Evolutionary conservation across 2,888 invertebrate species (phyloP).

Genomic region (Argynnis bischoffii): DNA sequence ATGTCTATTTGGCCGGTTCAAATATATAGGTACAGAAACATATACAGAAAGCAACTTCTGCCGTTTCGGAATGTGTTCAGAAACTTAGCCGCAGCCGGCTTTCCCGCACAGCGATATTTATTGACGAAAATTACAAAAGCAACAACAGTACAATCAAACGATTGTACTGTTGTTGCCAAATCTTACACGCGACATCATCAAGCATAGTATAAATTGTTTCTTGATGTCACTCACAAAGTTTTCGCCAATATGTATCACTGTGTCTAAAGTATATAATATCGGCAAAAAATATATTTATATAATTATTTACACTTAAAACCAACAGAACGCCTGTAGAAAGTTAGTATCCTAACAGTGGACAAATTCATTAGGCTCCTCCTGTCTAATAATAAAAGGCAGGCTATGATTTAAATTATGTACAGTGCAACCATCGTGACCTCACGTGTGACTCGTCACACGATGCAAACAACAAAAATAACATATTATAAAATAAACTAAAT

Average conservation of each 20-base stretch:
- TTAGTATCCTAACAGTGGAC: neutral
- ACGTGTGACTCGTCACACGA: neutral
- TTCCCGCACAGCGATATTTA: conserved; percentile 4
- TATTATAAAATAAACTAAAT: conserved; percentile 11
- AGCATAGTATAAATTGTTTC: no score
- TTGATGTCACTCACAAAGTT: neutral
- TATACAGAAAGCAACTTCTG: conserved; percentile 9
- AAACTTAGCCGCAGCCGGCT: conserved; percentile 13
- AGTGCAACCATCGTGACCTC: neutral
- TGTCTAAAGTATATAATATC: neutral
- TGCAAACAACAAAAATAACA: conserved; percentile 12
- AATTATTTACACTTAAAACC: neutral
- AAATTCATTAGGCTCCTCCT: conserved; percentile 2
- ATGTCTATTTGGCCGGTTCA: conserved; percentile 27
- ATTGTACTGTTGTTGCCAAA: neutral
- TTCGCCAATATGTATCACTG: conserved; percentile 13
- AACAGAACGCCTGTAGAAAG: neutral
- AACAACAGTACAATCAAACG: no score
- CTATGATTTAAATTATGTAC: conserved; percentile 11
- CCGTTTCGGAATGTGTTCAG: conserved; percentile 44
- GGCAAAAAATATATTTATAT: conserved; percentile 5
- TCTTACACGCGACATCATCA: neutral
- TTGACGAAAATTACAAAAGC: conserved; percentile 4
- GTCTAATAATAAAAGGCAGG: conserved; percentile 10
- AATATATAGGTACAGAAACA: conserved; percentile 24